Evolutionary conservation across 2,113 vertebrate species (phyloP).

Genomic region (Sinocyclocheilus maitianheensis): DNA sequence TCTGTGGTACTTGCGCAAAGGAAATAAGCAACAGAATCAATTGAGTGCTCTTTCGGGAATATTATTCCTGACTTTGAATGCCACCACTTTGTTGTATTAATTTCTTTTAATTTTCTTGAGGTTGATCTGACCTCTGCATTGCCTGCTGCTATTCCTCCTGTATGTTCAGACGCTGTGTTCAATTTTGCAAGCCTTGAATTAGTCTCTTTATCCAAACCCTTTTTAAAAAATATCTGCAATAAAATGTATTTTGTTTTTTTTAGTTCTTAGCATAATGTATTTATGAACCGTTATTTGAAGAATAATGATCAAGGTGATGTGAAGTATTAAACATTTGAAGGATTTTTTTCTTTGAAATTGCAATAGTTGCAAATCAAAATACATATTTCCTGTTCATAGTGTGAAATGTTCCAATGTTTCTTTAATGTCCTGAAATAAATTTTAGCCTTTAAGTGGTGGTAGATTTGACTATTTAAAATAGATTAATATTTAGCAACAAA

Average conservation of each 20-base stretch:
- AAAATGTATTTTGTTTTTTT: background rate
- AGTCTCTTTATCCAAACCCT: background rate
- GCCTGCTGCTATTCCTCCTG: conserved; percentile 29
- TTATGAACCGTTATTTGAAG: background rate
- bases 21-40: background rate
- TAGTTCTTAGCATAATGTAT: background rate
- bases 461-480: conserved; percentile 17
- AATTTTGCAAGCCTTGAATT: conserved; percentile 12
- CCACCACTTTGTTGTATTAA: conserved; percentile 12
- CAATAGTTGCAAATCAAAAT: background rate
- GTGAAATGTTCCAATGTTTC: conserved; percentile 1
- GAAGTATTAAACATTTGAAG: background rate
- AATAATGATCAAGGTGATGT: background rate
- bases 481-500: background rate
- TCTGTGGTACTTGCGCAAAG: background rate
- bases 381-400: background rate
- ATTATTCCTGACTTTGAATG: conserved; percentile 16
- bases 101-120: background rate
- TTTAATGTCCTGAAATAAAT: background rate
- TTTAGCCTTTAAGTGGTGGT: conserved; percentile 6
- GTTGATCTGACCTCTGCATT: conserved; percentile 22
- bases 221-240: background rate
- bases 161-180: background rate
- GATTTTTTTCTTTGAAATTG: background rate
- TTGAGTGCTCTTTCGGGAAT: background rate